These are phyloP conservation scores for Lottia gigantea DNA, from an alignment of 2,888 invertebrate species.

Conservation along the genomic window DNA sequence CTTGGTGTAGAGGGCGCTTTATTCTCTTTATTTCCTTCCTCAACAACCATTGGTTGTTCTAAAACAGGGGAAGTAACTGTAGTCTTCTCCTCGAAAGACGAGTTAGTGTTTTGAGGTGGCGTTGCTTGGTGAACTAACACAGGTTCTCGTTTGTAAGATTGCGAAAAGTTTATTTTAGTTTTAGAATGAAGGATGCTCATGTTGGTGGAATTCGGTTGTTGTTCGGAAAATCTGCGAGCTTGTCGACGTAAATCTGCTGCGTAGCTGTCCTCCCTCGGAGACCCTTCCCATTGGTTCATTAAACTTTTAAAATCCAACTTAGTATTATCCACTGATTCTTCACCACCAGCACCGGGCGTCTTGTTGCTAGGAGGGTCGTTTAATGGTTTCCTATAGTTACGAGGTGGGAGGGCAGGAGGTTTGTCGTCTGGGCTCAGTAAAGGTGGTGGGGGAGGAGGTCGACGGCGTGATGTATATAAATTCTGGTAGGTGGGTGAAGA, in stretches of 20 bases:
- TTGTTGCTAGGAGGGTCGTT: slow-evolving; percentile 18
- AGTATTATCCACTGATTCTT: slow-evolving; percentile 23
- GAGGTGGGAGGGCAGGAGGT: slow-evolving; percentile 56
- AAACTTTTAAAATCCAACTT: slow-evolving; percentile 33
- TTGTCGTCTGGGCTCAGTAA: slow-evolving; percentile 44
- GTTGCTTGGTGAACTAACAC: slow-evolving; percentile 49
- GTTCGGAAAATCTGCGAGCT: slow-evolving; percentile 64
- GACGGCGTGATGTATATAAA: slow-evolving; percentile 26
- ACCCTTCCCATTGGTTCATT: slow-evolving; percentile 40
- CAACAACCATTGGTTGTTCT: slow-evolving; percentile 9
- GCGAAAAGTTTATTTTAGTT: slow-evolving; percentile 37
- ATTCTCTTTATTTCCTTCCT: slow-evolving; percentile 22
- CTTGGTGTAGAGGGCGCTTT: slow-evolving; percentile 4
- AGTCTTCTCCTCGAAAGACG: slow-evolving; percentile 21
- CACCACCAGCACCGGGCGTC: slow-evolving; percentile 14
- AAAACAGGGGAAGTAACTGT: slow-evolving; percentile 7
- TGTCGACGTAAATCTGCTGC: slow-evolving; percentile 53
- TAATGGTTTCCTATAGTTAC: slow-evolving; percentile 39
- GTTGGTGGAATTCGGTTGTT: slow-evolving; percentile 30
- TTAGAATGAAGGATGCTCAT: slow-evolving; percentile 31
- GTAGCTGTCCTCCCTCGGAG: slow-evolving; percentile 52
- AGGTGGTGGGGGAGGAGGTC: slow-evolving; percentile 39
- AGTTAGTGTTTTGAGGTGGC: slow-evolving; percentile 29
- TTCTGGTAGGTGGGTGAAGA: slow-evolving; percentile 48
- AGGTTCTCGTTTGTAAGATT: slow-evolving; percentile 51